These are phyloP conservation scores for Syndactyla subalaris DNA, from an alignment of 2,797 vertebrate species.

Conservation along the genomic window DNA sequence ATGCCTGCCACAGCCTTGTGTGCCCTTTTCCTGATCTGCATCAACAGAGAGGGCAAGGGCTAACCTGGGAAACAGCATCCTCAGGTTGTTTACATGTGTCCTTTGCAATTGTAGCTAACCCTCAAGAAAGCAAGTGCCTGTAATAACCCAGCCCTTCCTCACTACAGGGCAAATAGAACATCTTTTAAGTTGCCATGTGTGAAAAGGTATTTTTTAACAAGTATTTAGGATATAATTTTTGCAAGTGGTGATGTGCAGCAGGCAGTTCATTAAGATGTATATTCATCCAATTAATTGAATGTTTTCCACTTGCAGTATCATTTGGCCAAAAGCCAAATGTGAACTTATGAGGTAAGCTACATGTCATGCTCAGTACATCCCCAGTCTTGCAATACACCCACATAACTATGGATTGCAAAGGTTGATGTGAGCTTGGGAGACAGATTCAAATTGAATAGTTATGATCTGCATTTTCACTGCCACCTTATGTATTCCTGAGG, in stretches of 20 bases:
- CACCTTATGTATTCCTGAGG: background rate
- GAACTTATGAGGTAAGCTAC: constrained; percentile 1
- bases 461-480: background rate
- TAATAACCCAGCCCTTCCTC: background rate
- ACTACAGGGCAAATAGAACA: background rate
- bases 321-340: constrained; percentile 50
- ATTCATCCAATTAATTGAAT: constrained; percentile 60
- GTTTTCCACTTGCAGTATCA: constrained; percentile 60
- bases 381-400: background rate
- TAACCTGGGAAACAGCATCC: background rate
- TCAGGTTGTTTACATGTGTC: background rate
- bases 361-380: background rate
- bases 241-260: constrained; percentile 5
- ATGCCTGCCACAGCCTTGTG: background rate
- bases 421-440: background rate
- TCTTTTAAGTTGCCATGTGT: background rate
- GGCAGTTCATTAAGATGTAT: constrained; percentile 20
- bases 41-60: background rate
- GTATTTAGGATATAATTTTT: constrained; percentile 1
- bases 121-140: background rate
- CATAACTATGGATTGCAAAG: background rate
- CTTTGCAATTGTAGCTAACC: background rate
- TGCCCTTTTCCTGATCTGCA: background rate
- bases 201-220: constrained; percentile 33
- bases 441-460: background rate